phyloP scores from a whole-genome alignment of 2,888 invertebrate genomes.

The Dyspetes luteomarginatus region DNA sequence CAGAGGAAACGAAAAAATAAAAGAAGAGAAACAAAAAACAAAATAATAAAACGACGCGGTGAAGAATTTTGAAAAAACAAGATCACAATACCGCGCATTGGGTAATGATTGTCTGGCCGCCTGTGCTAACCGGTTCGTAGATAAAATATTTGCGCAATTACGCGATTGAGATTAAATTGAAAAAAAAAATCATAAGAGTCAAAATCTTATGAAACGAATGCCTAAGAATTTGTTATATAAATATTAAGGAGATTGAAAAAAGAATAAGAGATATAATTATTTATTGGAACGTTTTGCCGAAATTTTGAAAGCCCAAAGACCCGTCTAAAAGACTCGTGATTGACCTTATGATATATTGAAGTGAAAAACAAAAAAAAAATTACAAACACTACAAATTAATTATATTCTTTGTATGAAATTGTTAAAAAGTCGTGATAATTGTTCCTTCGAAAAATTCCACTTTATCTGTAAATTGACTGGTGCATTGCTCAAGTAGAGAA shows the following conservation, averaged over 20 bases:
- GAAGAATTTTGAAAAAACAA: constrained; percentile 19
- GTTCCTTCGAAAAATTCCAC: constrained; percentile 32
- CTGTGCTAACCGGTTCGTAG: constrained; percentile 79
- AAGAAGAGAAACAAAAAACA: constrained; percentile 39
- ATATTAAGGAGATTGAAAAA: constrained; percentile 18
- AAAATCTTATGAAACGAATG: constrained; percentile 12
- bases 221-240: constrained; percentile 48
- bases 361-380: neutral
- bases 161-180: constrained; percentile 57
- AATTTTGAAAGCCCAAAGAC: neutral
- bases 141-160: constrained; percentile 49
- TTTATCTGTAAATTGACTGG: constrained; percentile 23
- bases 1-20: constrained; percentile 44
- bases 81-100: constrained; percentile 49
- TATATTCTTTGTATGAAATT: constrained; percentile 42
- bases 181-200: constrained; percentile 9
- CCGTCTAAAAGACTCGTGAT: constrained; percentile 10
- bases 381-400: constrained; percentile 34
- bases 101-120: constrained; percentile 79
- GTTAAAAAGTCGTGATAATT: constrained; percentile 28
- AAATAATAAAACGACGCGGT: constrained; percentile 36
- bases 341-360: constrained; percentile 37
- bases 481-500: constrained; percentile 40
- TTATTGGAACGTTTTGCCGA: constrained; percentile 23
- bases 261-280: constrained; percentile 21